These are phyloP conservation scores for Melangyna quadrimaculata DNA, from an alignment of 2,888 invertebrate genomes.

Conservation along the genomic window DNA sequence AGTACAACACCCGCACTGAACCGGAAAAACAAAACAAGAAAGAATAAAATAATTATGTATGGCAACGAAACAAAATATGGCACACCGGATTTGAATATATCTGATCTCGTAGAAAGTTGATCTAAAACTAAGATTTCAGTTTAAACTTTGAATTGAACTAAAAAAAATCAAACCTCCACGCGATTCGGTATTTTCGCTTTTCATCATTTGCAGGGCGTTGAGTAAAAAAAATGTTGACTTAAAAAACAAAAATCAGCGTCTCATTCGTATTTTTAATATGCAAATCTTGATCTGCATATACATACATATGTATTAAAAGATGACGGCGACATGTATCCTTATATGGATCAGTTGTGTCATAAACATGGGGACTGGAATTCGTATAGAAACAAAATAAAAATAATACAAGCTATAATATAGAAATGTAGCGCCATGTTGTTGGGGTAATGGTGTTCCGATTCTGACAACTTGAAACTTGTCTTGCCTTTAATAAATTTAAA, in stretches of 20 bases:
- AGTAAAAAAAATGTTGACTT: background rate
- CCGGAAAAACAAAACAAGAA: slow-evolving; percentile 26
- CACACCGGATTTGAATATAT: slow-evolving; percentile 44
- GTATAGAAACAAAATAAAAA: background rate
- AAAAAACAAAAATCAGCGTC: background rate
- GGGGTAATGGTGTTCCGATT: slow-evolving; percentile 1
- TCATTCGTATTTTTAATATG: slow-evolving; percentile 52
- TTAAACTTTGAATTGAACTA: background rate
- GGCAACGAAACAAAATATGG: background rate
- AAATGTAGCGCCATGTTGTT: slow-evolving; percentile 39
- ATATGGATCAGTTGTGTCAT: slow-evolving; percentile 51
- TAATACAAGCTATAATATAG: background rate
- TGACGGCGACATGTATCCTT: slow-evolving; percentile 55
- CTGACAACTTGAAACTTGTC: slow-evolving; percentile 25
- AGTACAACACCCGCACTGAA: slow-evolving; percentile 59
- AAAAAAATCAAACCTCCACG: slow-evolving; percentile 38
- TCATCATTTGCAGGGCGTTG: slow-evolving; percentile 27
- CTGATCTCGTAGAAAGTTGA: slow-evolving; percentile 65
- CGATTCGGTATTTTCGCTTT: slow-evolving; percentile 48
- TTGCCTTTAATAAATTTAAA: slow-evolving; percentile 41
- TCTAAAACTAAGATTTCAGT: slow-evolving; percentile 61
- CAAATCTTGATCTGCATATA: slow-evolving; percentile 43
- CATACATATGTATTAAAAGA: slow-evolving; percentile 11
- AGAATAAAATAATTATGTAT: slow-evolving; percentile 38
- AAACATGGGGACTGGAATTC: slow-evolving; percentile 38